Conservation (phyloP, 2,797 vertebrate species). For the Chaetodon trifasciatus region DNA sequence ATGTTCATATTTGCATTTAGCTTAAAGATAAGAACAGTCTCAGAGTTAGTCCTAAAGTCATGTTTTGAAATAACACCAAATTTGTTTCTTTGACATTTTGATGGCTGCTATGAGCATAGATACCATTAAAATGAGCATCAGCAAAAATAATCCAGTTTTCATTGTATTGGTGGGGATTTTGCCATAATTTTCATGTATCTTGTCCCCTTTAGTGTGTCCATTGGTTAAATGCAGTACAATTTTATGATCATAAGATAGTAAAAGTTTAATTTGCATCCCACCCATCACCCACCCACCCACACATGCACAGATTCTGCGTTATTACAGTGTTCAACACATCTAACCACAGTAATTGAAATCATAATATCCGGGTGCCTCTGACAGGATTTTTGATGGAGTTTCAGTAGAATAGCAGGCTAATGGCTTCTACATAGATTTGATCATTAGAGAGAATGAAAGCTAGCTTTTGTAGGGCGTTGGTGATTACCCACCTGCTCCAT, state of each 20-base stretch:
- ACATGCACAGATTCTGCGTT: constrained; percentile 20
- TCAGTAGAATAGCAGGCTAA: constrained; percentile 63
- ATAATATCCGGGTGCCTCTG: constrained; percentile 53
- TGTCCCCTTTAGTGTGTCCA: not conserved
- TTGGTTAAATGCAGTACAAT: constrained; percentile 12
- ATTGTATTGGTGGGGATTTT: not conserved
- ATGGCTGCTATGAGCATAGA: not conserved
- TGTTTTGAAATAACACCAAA: too few species aligned
- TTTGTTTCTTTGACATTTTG: too few species aligned
- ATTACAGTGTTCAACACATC: constrained; percentile 56
- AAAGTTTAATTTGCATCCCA: constrained; percentile 34
- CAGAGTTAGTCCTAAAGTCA: too few species aligned
- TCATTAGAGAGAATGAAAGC: constrained; percentile 70
- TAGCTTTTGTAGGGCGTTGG: constrained; percentile 54
- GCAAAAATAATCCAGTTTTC: not conserved
- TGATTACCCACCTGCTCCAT: constrained; percentile 75
- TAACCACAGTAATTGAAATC: constrained; percentile 69
- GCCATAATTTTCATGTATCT: not conserved
- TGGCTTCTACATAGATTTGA: constrained; percentile 68
- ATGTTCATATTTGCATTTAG: too few species aligned
- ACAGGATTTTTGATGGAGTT: constrained; percentile 68
- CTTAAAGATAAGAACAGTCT: too few species aligned
- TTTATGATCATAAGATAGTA: constrained; percentile 24
- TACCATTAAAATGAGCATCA: not conserved
- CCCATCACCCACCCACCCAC: constrained; percentile 3